phyloP scores from a whole-genome alignment of 2,113 vertebrate genomes.

The Oncorhynchus mykiss region DNA sequence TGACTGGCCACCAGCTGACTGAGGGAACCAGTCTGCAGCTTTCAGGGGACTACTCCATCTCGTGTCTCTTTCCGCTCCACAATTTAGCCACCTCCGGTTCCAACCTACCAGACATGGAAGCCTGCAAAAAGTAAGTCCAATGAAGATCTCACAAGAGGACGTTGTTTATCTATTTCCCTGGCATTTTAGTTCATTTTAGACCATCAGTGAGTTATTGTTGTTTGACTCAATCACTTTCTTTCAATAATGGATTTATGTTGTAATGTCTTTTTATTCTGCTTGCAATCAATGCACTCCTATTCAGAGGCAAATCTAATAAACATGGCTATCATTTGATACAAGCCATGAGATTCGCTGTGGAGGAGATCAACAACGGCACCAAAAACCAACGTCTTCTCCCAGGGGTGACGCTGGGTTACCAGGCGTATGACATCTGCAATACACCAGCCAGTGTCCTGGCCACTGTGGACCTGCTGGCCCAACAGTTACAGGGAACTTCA shows the following conservation, averaged over 20 bases:
- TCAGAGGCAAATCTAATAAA: conserved; percentile 69
- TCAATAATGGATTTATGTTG: neutral
- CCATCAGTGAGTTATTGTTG: neutral
- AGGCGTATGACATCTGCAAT: conserved; percentile 78
- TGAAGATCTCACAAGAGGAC: neutral
- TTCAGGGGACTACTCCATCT: conserved; percentile 73
- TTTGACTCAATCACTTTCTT: neutral
- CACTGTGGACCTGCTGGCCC: conserved; percentile 69
- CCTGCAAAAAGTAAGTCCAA: conserved; percentile 62
- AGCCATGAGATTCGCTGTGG: conserved; percentile 80
- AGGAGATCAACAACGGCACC: conserved; percentile 79
- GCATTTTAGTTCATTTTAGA: neutral
- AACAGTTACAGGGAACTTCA: conserved; percentile 29
- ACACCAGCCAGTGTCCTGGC: conserved; percentile 67
- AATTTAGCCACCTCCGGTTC: neutral
- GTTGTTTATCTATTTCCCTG: neutral
- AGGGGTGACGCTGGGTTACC: conserved; percentile 77
- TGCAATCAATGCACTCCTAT: neutral
- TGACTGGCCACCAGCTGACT: conserved; percentile 39
- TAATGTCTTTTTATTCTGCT: neutral
- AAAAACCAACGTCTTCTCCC: conserved; percentile 69
- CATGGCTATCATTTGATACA: conserved; percentile 78
- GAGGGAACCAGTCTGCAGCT: conserved; percentile 60
- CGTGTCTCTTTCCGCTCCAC: conserved; percentile 81
- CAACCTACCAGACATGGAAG: conserved; percentile 52